Base-by-base conservation (phyloP, 2,113 vertebrate genomes). In the Pardalotus punctatus region DNA sequence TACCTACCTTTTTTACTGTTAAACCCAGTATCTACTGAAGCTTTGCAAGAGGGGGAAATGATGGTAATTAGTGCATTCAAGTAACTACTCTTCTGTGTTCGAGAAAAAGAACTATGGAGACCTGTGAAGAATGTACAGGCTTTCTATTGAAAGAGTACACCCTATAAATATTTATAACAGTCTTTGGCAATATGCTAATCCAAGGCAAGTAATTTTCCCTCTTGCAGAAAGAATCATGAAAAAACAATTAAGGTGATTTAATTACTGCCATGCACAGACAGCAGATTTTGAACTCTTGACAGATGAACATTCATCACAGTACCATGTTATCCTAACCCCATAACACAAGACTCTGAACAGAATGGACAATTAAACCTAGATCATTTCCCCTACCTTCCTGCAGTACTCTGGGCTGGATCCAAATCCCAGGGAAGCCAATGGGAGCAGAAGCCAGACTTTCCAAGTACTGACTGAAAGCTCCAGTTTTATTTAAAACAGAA, bases 231-330 rank as follows among this genome's bases (percentile, higher is more conserved):
- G 83, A 86, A 86, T 78, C 19, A 60, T 92, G 86, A 92, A 91
- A 83, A 74, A 88, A 88, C 93, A 92, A 93, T 95, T 94, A 96
- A 94, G 96, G 94, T 97, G 95, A 97, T 95, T 96, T 95, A 96
- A 95, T 95, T 96, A 88, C 88, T 86, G 80, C 76, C 72, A 54
- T 13, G 4, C 86, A 62, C 31, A 84, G 82, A 60, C 64, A 92
- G 92, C 61, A 67, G 57, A 86, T 95, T 94, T 71, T 93, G 82
- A 93, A 82, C 88, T 86, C 69, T 1, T 86, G 92, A 78, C 88
- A 93, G 90, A 88, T 29, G 51, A 96, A 91, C 86, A 83, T 97
- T 57, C 48, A 83, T 96, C 86, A 96, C 48, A 22, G 77, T 14
- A 72, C 77, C 38, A 22, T 53, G 88, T 90, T 86, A 90, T 27